These are phyloP conservation scores for Sialia sialis DNA, from an alignment of 2,113 vertebrate species.

Conservation along the genomic window DNA sequence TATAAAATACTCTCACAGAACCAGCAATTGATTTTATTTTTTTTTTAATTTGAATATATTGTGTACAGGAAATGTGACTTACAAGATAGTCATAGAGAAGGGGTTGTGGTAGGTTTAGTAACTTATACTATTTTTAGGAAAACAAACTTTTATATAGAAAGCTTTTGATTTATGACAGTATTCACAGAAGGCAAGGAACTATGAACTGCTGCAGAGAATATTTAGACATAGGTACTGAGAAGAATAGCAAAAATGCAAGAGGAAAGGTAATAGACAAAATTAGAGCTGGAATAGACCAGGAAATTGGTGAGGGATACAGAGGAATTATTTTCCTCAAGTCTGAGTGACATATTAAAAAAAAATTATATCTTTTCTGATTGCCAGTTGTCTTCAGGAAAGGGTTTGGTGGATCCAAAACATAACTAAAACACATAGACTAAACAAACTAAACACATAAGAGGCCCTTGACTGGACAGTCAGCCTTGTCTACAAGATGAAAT, in stretches of 20 bases:
- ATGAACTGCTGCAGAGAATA: background rate
- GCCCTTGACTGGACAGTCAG: background rate
- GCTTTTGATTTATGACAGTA: background rate
- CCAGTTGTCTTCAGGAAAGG: background rate
- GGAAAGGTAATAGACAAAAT: background rate
- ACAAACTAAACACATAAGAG: background rate
- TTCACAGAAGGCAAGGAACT: background rate
- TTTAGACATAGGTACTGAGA: background rate
- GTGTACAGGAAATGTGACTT: background rate
- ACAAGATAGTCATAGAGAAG: background rate
- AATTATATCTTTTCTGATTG: background rate
- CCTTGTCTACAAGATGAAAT: background rate
- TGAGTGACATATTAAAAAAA: background rate
- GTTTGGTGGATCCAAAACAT: background rate
- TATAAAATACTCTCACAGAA: background rate
- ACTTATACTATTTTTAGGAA: background rate
- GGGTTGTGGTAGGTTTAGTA: background rate
- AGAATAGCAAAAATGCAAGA: background rate
- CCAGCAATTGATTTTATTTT: fast-evolving
- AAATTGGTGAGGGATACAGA: background rate
- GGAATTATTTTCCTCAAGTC: background rate
- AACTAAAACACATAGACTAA: too few relatives aligned
- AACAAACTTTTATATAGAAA: background rate
- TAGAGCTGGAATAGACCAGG: background rate
- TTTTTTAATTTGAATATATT: background rate